Conservation (phyloP, 2,797 vertebrate species). For the Uromys caudimaculatus region DNA sequence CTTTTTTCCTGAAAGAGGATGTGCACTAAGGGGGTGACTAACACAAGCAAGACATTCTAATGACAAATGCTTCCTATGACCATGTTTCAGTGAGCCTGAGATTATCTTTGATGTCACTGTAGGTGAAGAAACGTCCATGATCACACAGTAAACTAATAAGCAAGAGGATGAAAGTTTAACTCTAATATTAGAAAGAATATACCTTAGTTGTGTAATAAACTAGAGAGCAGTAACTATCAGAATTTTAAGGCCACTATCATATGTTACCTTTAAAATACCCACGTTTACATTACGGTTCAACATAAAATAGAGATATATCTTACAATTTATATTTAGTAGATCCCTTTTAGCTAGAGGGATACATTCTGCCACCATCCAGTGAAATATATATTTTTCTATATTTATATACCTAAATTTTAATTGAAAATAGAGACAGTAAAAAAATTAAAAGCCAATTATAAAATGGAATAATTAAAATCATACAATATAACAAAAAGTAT, state of each 20-base stretch:
- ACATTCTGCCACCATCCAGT: not conserved
- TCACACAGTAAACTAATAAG: not conserved
- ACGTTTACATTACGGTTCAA: not conserved
- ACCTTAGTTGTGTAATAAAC: not conserved
- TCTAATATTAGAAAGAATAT: not conserved
- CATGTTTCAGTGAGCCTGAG: not conserved
- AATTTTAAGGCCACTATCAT: not conserved
- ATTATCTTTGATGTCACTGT: not conserved
- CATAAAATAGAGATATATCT: not conserved
- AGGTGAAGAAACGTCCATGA: not conserved
- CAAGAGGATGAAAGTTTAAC: not conserved
- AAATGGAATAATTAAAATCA: not conserved
- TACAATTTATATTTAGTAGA: not conserved
- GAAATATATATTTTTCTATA: not conserved
- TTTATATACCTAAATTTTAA: not conserved
- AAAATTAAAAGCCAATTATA: not conserved
- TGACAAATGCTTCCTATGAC: not conserved
- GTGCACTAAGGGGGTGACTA: not conserved
- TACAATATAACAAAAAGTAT: not conserved
- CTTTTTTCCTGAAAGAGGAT: not conserved
- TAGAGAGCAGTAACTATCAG: not conserved
- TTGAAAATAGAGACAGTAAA: not conserved
- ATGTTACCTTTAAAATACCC: not conserved
- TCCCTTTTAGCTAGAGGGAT: not conserved
- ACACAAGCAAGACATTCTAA: not conserved